phyloP scores from a whole-genome alignment of 37 sponge, comb jelly and placozoan species.

The Oopsacas minuta region DNA sequence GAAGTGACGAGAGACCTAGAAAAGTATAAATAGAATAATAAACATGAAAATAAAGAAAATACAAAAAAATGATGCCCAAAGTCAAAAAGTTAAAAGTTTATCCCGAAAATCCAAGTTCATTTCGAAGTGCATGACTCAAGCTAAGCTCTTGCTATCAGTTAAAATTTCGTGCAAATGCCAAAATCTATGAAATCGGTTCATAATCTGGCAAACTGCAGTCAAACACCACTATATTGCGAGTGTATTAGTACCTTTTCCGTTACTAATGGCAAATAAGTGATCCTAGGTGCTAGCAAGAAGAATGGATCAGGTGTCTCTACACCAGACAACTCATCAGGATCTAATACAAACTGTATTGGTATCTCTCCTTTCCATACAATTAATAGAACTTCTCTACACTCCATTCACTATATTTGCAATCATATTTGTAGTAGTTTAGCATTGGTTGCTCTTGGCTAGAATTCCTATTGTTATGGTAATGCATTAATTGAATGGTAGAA shows the following conservation, averaged over 20 bases:
- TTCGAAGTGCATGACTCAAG: no score
- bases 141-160: no score
- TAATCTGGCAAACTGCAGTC: no score
- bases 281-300: slow-evolving; percentile 46
- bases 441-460: neutral
- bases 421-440: neutral
- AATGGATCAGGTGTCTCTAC: slow-evolving; percentile 13
- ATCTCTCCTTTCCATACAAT: slow-evolving; percentile 87
- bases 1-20: neutral
- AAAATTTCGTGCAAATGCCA: no score
- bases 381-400: slow-evolving; percentile 11
- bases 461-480: neutral
- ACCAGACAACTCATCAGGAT: slow-evolving; percentile 43
- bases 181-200: no score
- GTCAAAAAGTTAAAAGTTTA: no score
- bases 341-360: slow-evolving; percentile 74
- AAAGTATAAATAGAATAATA: no score
- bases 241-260: slow-evolving; percentile 15
- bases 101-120: no score
- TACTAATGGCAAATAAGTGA: slow-evolving; percentile 64
- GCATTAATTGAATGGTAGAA: no score
- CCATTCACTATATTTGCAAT: neutral
- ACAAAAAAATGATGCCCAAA: no score
- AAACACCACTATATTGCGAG: no score
- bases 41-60: no score